Evolutionary conservation across 1,140 invertebrate genomes (phyloP).

Genomic region (Lineus longissimus): DNA sequence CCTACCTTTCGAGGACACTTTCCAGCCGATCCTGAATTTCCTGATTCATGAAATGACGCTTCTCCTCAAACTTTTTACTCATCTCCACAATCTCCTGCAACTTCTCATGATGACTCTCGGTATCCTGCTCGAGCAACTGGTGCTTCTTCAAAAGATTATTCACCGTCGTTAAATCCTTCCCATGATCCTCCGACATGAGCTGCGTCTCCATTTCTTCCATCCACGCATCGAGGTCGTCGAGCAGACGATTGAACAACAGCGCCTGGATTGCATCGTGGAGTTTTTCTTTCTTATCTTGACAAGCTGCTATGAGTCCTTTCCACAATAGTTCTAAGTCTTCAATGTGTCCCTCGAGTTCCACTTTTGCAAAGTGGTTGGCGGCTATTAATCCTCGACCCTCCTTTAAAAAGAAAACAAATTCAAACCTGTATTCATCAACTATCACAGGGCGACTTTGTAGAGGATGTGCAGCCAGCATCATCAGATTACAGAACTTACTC

Average conservation of each 20-base stretch:
- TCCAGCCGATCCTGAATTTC: slow-evolving; percentile 81
- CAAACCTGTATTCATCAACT: neutral
- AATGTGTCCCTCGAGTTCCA: slow-evolving; percentile 71
- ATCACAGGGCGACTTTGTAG: too few species aligned
- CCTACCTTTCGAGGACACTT: slow-evolving; percentile 58
- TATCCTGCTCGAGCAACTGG: slow-evolving; percentile 90
- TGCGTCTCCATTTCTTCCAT: slow-evolving; percentile 95
- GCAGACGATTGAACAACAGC: slow-evolving; percentile 42
- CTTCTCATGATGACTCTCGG: slow-evolving; percentile 84
- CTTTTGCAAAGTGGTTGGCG: slow-evolving; percentile 70
- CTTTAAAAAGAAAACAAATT: slow-evolving; percentile 16
- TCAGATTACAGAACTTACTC: too few species aligned
- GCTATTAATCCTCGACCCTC: slow-evolving; percentile 74
- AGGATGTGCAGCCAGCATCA: too few species aligned
- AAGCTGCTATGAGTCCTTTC: slow-evolving; percentile 83
- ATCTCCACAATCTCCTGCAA: slow-evolving; percentile 83
- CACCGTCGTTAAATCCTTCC: slow-evolving; percentile 90
- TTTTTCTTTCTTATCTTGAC: slow-evolving; percentile 82
- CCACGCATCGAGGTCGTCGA: slow-evolving; percentile 97
- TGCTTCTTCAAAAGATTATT: slow-evolving; percentile 97
- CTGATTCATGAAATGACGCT: slow-evolving; percentile 94
- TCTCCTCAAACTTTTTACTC: slow-evolving; percentile 83
- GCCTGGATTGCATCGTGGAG: slow-evolving; percentile 76
- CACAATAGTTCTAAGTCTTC: slow-evolving; percentile 87
- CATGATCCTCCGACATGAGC: slow-evolving; percentile 92